Percentiles rank a stretch among this genome's conserved stretches.
These are phyloP conservation scores for Parnassius orleans DNA, from an alignment of 2,888 invertebrate species.

Conservation along the genomic window DNA sequence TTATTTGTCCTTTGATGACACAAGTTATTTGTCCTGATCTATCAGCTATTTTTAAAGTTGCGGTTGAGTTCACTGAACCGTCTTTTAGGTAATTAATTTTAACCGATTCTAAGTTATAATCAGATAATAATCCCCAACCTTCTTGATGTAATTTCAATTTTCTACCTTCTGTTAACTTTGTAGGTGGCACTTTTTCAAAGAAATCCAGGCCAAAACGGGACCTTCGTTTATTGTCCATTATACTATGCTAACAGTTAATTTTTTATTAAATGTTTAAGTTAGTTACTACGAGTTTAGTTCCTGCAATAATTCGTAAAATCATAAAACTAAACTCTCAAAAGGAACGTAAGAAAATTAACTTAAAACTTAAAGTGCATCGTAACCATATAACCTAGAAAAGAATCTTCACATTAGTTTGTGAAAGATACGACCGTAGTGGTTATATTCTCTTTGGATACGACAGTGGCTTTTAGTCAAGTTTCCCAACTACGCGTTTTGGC, in stretches of 20 bases:
- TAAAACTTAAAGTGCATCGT: no score
- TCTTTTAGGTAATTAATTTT: constrained; percentile 56
- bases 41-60: constrained; percentile 62
- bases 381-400: no score
- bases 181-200: constrained; percentile 22
- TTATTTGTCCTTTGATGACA: constrained; percentile 53
- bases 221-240: constrained; percentile 36
- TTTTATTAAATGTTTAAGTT: no score
- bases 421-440: no score
- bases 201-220: constrained; percentile 6
- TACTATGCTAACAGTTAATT: constrained; percentile 1
- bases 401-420: no score
- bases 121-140: constrained; percentile 64
- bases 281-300: no score
- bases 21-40: constrained; percentile 63
- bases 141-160: constrained; percentile 48
- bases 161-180: constrained; percentile 58
- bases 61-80: constrained; percentile 47
- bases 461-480: no score
- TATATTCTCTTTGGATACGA: no score
- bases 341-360: no score
- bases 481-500: no score
- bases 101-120: constrained; percentile 69
- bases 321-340: no score
- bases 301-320: no score